phyloP scores from a whole-genome alignment of 2,797 vertebrate genomes.

The Halcyon chelicuti region DNA sequence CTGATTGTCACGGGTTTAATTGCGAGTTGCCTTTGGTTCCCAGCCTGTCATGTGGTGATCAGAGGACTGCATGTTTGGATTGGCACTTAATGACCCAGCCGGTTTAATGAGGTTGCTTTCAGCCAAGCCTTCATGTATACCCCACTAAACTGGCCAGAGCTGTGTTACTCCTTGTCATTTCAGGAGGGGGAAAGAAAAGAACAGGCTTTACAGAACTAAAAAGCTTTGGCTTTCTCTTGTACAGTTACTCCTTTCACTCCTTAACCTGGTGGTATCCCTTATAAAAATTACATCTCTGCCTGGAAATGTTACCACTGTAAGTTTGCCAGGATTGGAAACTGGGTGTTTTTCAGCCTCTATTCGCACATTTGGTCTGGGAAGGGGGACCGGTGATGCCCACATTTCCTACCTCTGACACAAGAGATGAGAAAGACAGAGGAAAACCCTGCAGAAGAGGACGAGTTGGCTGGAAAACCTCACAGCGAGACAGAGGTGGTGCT shows the following conservation, averaged over 20 bases:
- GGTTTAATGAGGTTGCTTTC: slow-evolving; percentile 48
- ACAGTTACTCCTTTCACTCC: neutral
- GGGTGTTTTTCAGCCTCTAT: neutral
- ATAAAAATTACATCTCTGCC: neutral
- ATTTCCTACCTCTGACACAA: neutral
- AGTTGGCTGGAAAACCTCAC: neutral
- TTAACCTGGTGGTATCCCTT: neutral
- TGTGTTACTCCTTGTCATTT: neutral
- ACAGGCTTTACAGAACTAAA: neutral
- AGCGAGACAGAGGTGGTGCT: neutral
- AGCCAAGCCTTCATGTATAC: neutral
- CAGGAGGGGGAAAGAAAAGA: neutral
- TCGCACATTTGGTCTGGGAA: neutral
- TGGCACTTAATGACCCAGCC: neutral
- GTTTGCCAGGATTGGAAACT: neutral
- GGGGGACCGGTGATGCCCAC: too few species aligned
- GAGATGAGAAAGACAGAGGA: neutral
- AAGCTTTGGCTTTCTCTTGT: neutral
- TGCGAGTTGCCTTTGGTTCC: slow-evolving; percentile 11
- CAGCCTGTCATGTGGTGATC: neutral
- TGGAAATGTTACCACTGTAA: neutral
- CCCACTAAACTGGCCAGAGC: neutral
- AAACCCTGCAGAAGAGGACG: neutral
- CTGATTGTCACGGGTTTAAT: slow-evolving; percentile 1
- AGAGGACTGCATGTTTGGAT: slow-evolving; percentile 34